Base-by-base conservation (phyloP, 2,797 vertebrate species). In the Platalea minor region DNA sequence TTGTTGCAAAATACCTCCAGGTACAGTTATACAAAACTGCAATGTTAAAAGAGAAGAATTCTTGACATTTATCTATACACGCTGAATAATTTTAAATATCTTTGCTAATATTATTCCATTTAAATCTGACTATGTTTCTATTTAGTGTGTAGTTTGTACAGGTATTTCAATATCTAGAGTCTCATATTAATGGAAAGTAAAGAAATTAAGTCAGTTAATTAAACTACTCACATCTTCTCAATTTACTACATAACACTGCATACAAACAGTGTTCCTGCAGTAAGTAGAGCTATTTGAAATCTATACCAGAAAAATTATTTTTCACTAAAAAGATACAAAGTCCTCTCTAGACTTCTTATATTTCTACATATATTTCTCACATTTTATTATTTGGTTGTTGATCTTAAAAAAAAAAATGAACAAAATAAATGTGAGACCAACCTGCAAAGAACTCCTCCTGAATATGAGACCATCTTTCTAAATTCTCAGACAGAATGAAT, bases 1-100 rank as follows among this genome's bases (percentile, higher is more conserved):
- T 50, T 93, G 50, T 80, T 95, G 51, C 43, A 96, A 87, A 96
- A 93, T 91, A 96, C 74, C 89, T 95, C 68, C 43, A 87, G 89
- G 83, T 96, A 69, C 61, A 72, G 51, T 79, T 93, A 91, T 84
- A 35, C 31, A 92, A 94, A 91, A 53, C 35, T 92, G 51, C 35
- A 67, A 68, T 73, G n/a, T 80, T 93, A 84, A 88, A 77, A 95
- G 53, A 82, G 50, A 70, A 91, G 15, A 5, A 13, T 80, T 76
- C 48, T 59, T 89, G 23, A 70, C 91, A 86, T 93, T 70, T 78
- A 63, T 89, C 43, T 79, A 17, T 67, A 50, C 19, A 53, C 0
- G 1, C 8, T 41, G 45, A 93, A 92, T 75, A 89, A 82, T 89
- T 87, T 80, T 72, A 78, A 88, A 79, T 78, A 51, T 57, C 9